A percentile compares a stretch with the other conserved stretches of the same genome.
phyloP scores from a whole-genome alignment of 2,113 vertebrate species.

The Boleophthalmus pectinirostris region DNA sequence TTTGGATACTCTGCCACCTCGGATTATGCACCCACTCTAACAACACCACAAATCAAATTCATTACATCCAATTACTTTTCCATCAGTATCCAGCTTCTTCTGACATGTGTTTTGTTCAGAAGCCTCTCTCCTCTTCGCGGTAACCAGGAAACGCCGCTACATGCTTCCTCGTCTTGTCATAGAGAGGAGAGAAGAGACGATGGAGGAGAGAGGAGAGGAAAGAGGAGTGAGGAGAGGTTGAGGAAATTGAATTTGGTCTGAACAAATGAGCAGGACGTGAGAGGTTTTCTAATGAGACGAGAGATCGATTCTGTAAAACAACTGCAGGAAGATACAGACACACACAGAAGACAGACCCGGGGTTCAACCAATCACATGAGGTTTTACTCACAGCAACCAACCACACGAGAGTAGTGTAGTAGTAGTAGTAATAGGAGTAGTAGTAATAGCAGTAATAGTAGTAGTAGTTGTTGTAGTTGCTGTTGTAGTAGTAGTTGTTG shows the following conservation, averaged over 20 bases:
- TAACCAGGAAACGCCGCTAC: background rate
- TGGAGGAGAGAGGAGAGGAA: background rate
- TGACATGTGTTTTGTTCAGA: background rate
- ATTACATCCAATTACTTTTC: background rate
- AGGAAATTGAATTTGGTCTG: constrained; percentile 47
- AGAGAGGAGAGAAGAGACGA: constrained; percentile 15
- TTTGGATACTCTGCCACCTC: no score
- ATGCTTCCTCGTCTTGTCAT: background rate
- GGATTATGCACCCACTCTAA: no score
- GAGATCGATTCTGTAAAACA: constrained; percentile 50
- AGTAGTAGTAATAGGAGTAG: background rate
- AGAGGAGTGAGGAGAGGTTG: constrained; percentile 4
- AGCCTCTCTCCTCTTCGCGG: background rate
- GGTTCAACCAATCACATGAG: background rate
- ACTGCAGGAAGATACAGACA: constrained; percentile 28
- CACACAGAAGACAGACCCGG: constrained; percentile 14
- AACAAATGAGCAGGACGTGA: constrained; percentile 34
- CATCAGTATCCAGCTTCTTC: background rate
- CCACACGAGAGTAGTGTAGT: constrained; percentile 12
- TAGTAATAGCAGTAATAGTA: background rate
- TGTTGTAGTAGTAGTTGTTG: no score
- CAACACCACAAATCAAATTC: constrained; percentile 24
- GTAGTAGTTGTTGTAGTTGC: no score
- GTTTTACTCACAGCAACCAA: background rate
- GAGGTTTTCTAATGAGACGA: constrained; percentile 43